Conservation (phyloP, 2,113 vertebrate species). For the Tetraodon nigroviridis region DNA sequence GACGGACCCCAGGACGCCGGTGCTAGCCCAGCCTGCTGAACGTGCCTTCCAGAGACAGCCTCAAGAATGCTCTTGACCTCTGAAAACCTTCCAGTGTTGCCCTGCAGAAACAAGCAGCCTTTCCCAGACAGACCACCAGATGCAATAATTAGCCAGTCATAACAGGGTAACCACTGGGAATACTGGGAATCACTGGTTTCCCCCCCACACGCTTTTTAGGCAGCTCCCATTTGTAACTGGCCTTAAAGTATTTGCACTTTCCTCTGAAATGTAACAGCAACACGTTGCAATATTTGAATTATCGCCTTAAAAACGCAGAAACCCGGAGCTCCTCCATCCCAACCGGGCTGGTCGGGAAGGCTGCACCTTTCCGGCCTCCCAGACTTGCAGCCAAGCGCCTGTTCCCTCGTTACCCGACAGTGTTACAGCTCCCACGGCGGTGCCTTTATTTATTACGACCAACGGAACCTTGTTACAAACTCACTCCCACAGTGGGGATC, state of each 20-base stretch:
- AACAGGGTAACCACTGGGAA: conserved; percentile 39
- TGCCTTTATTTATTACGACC: conserved; percentile 90
- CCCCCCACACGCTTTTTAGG: neutral
- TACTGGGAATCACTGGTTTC: conserved; percentile 30
- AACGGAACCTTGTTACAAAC: conserved; percentile 49
- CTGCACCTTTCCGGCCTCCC: conserved; percentile 55
- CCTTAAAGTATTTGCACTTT: neutral
- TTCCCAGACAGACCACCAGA: conserved; percentile 75
- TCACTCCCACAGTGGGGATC: conserved; percentile 5
- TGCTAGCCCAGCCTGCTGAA: conserved; percentile 51
- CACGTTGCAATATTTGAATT: conserved; percentile 11
- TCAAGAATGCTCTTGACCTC: conserved; percentile 21
- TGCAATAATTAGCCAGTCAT: conserved; percentile 82
- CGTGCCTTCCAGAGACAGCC: conserved; percentile 58
- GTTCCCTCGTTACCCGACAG: conserved; percentile 81
- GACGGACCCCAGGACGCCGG: conserved; percentile 55
- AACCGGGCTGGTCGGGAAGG: conserved; percentile 28
- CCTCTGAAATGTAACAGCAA: conserved; percentile 10
- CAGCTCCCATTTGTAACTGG: neutral
- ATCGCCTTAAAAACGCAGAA: neutral
- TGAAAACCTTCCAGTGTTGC: conserved; percentile 19
- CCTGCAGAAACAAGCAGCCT: conserved; percentile 9
- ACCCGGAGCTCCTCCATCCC: no score
- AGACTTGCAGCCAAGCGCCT: conserved; percentile 84
- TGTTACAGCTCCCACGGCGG: conserved; percentile 87